phyloP scores from a whole-genome alignment of 1,140 invertebrate species.

The Brachionus sp. region DNA sequence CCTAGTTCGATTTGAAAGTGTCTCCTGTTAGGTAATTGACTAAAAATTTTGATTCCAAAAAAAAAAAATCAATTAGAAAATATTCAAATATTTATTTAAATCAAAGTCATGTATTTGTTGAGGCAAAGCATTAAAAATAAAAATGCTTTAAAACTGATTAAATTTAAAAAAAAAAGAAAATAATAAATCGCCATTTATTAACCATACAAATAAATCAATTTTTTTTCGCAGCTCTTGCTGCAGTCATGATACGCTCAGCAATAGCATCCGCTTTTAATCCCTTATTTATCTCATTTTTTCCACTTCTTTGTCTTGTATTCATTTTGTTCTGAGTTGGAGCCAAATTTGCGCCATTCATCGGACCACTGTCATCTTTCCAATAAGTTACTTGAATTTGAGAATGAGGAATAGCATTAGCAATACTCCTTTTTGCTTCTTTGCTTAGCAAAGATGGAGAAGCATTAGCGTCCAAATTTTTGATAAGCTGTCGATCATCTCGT shows the following conservation, averaged over 20 bases:
- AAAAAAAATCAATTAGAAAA: background rate
- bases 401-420: background rate
- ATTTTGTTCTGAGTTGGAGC: slow-evolving; percentile 30
- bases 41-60: too few species aligned
- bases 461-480: background rate
- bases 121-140: background rate
- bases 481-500: background rate
- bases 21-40: too few species aligned
- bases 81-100: background rate
- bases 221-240: slow-evolving; percentile 9
- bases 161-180: background rate
- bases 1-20: too few species aligned
- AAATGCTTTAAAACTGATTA: background rate
- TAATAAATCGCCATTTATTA: background rate
- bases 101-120: background rate
- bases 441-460: background rate
- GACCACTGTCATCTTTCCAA: slow-evolving; percentile 33
- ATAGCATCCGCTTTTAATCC: background rate
- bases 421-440: background rate
- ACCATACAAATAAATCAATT: background rate
- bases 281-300: background rate
- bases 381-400: slow-evolving; percentile 35
- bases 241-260: slow-evolving; percentile 23
- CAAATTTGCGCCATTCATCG: background rate
- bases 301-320: background rate